Conservation (phyloP, 1,140 invertebrate species). For the Triops cancriformis region DNA sequence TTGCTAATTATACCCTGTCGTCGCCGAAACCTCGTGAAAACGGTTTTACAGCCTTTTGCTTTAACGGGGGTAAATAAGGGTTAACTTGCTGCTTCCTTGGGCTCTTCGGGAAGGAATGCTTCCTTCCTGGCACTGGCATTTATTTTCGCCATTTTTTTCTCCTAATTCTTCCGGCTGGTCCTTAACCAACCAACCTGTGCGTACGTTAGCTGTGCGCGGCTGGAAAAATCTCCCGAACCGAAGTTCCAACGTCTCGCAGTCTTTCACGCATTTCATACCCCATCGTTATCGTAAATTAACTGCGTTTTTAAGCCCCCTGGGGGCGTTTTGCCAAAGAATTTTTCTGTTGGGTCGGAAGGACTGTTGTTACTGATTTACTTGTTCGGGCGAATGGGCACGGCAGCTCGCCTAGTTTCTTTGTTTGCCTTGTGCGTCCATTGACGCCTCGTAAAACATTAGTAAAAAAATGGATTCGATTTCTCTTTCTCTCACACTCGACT, state of each 20-base stretch:
- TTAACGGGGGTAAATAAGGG: conserved; percentile 2
- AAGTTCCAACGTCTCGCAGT: too few relatives aligned
- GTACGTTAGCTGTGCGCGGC: too few relatives aligned
- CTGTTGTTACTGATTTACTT: too few relatives aligned
- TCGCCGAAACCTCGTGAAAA: background rate
- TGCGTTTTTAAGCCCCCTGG: background rate
- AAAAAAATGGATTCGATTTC: background rate
- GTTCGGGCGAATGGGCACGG: too few relatives aligned
- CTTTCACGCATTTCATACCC: background rate
- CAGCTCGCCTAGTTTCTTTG: background rate
- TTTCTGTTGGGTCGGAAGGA: too few relatives aligned
- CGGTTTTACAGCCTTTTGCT: background rate
- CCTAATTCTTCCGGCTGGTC: background rate
- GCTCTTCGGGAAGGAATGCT: too few relatives aligned
- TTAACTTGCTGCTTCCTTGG: background rate
- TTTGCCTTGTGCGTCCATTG: background rate
- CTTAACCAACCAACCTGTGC: background rate
- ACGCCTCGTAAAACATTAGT: background rate
- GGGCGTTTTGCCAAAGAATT: background rate
- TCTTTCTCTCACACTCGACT: background rate
- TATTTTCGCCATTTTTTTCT: background rate
- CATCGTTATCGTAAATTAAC: background rate
- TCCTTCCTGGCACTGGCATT: background rate
- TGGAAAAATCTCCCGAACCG: too few relatives aligned
- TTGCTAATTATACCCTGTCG: conserved; percentile 13